phyloP scores from a whole-genome alignment of 2,797 vertebrate species.

The Sebastes hubbsi region DNA sequence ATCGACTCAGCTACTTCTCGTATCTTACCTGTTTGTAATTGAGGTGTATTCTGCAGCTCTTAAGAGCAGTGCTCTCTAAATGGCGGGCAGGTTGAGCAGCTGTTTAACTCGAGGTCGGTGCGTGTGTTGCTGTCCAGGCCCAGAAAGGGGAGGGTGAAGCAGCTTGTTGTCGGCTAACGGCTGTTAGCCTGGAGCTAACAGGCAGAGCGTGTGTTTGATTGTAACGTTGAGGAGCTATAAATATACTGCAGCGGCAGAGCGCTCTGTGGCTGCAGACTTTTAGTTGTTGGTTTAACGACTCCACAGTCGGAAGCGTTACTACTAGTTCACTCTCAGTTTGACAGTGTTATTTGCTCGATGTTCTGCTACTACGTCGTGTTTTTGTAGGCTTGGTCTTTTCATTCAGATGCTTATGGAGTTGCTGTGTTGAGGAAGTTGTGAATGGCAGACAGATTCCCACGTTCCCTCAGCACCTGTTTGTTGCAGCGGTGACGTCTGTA shows the following conservation, averaged over 20 bases:
- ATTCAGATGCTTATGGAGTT: background rate
- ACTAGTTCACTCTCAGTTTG: no score
- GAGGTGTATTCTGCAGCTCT: background rate
- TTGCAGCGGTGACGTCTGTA: constrained; percentile 68
- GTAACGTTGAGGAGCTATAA: no score
- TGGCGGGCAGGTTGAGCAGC: constrained; percentile 59
- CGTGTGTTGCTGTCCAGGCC: constrained; percentile 68
- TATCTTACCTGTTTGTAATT: constrained; percentile 35
- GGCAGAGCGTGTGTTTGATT: no score
- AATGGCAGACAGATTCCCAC: constrained; percentile 52
- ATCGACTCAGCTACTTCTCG: background rate
- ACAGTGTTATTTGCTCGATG: no score
- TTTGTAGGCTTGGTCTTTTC: background rate
- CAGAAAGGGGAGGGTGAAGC: constrained; percentile 49
- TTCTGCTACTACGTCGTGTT: background rate
- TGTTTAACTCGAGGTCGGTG: constrained; percentile 73
- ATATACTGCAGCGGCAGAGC: no score
- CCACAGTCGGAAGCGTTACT: no score
- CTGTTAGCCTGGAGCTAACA: background rate
- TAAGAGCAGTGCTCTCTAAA: constrained; percentile 21
- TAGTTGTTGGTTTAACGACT: no score
- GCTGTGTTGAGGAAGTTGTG: constrained; percentile 64
- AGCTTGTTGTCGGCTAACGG: background rate
- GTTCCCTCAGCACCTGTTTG: constrained; percentile 73
- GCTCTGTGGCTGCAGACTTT: no score